phyloP scores from a whole-genome alignment of 2,888 invertebrate species.

The Cylloceria caligata region DNA sequence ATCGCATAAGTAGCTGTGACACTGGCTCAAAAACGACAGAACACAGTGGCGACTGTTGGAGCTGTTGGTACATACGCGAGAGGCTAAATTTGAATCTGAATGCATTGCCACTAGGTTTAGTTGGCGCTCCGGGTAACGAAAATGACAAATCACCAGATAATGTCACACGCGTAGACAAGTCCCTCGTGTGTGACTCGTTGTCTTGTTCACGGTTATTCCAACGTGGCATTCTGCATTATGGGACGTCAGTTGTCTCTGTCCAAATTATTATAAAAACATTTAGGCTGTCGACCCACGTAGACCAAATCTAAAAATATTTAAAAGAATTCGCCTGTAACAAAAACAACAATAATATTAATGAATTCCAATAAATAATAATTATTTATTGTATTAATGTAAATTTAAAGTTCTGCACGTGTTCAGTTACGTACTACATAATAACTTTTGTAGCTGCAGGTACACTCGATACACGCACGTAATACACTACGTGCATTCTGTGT shows the following conservation, averaged over 20 bases:
- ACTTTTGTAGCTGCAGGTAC: neutral
- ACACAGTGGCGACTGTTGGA: constrained; percentile 20
- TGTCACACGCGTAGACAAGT: constrained; percentile 24
- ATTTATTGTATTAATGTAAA: too few relatives aligned
- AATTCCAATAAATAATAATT: too few relatives aligned
- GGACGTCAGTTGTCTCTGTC: neutral
- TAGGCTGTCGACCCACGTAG: neutral
- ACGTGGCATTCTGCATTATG: constrained; percentile 1
- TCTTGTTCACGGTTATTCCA: constrained; percentile 23
- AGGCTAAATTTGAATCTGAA: constrained; percentile 53
- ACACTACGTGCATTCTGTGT: neutral
- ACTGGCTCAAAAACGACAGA: neutral
- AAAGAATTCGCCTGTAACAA: neutral
- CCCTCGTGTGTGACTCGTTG: neutral
- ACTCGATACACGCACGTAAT: constrained; percentile 3
- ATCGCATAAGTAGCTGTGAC: neutral
- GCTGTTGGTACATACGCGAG: constrained; percentile 10
- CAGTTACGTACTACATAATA: neutral
- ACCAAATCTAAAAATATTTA: neutral
- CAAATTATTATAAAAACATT: constrained; percentile 7
- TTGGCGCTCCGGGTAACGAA: constrained; percentile 11
- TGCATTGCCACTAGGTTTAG: constrained; percentile 16
- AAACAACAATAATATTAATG: too few relatives aligned
- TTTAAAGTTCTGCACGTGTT: neutral
- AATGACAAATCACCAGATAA: constrained; percentile 45